These are phyloP conservation scores for Ptilorrhoa leucosticta DNA, from an alignment of 2,113 vertebrate species.

Conservation along the genomic window DNA sequence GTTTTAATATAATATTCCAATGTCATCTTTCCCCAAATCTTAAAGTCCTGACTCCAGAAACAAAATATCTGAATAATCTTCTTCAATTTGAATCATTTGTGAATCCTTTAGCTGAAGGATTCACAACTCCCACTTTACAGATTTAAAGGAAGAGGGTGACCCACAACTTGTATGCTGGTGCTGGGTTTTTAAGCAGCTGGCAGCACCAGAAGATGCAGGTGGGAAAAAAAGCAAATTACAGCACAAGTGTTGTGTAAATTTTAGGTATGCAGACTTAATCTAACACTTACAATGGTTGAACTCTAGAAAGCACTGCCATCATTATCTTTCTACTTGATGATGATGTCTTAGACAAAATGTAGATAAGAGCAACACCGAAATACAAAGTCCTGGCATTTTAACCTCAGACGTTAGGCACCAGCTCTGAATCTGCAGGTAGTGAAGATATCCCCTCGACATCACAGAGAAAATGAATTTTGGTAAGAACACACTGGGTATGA, in stretches of 20 bases:
- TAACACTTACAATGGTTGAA: neutral
- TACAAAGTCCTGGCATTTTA: neutral
- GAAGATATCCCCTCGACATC: neutral
- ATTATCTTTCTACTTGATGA: neutral
- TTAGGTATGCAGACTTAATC: neutral
- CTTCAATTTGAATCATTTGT: neutral
- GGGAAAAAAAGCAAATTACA: neutral
- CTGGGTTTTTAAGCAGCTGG: neutral
- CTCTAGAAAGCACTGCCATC: neutral
- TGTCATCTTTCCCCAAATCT: neutral
- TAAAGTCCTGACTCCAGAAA: neutral
- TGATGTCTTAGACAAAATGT: neutral
- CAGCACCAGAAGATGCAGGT: neutral
- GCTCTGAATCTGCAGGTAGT: neutral
- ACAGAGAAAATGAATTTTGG: neutral
- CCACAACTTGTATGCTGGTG: neutral
- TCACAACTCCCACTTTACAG: neutral
- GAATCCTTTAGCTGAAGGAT: neutral
- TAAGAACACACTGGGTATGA: neutral
- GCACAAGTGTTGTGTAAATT: neutral
- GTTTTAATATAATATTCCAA: neutral
- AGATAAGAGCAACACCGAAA: neutral
- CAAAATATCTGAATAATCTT: neutral
- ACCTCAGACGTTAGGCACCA: neutral
- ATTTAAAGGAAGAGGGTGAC: neutral